phyloP scores from a whole-genome alignment of 2,888 invertebrate genomes.

The Oxycera nigricornis region DNA sequence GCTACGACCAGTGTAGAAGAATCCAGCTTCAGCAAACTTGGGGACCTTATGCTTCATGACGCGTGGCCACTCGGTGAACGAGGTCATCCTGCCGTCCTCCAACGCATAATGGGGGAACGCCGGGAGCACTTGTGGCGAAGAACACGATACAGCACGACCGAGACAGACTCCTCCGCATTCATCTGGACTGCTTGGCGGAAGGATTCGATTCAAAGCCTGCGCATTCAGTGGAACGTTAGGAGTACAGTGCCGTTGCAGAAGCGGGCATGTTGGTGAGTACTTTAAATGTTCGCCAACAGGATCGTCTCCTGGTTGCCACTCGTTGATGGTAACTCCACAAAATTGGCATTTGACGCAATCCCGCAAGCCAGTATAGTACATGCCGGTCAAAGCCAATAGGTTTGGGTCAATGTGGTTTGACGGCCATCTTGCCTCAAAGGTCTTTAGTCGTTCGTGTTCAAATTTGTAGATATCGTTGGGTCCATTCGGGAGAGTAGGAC shows the following conservation, averaged over 20 bases:
- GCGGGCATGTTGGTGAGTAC: slow-evolving; percentile 78
- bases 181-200: slow-evolving; percentile 22
- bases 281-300: slow-evolving; percentile 76
- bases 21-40: slow-evolving; percentile 81
- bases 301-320: slow-evolving; percentile 78
- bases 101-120: slow-evolving; percentile 15
- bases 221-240: slow-evolving; percentile 65
- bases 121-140: neutral
- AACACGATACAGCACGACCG: neutral
- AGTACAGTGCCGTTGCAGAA: slow-evolving; percentile 67
- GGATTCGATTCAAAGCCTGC: slow-evolving; percentile 45
- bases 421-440: slow-evolving; percentile 74
- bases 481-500: neutral
- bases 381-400: slow-evolving; percentile 77
- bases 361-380: slow-evolving; percentile 74
- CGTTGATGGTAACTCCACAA: slow-evolving; percentile 74
- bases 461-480: slow-evolving; percentile 46
- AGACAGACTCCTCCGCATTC: slow-evolving; percentile 9
- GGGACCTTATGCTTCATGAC: slow-evolving; percentile 76
- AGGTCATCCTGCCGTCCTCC: slow-evolving; percentile 65
- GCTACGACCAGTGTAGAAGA: slow-evolving; percentile 82
- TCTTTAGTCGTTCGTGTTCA: slow-evolving; percentile 71
- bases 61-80: slow-evolving; percentile 78
- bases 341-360: slow-evolving; percentile 78
- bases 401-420: slow-evolving; percentile 65